phyloP scores from a whole-genome alignment of 2,113 vertebrate genomes.

The Tachycineta bicolor region DNA sequence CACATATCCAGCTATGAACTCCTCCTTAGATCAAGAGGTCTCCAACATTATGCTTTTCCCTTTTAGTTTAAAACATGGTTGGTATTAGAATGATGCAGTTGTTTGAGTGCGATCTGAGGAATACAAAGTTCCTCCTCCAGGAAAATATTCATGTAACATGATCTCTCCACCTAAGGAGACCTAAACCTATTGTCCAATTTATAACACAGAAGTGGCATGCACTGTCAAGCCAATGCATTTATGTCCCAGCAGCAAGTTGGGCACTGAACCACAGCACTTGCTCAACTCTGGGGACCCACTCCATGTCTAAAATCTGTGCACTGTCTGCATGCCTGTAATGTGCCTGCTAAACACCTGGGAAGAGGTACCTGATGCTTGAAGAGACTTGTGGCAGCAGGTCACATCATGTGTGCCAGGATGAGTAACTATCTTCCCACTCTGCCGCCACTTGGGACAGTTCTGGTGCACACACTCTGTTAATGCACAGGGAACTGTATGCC shows the following conservation, averaged over 20 bases:
- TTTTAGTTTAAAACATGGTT: neutral
- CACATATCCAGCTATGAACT: neutral
- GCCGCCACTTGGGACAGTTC: neutral
- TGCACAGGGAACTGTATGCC: neutral
- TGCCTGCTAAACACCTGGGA: neutral
- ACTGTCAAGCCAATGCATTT: rapidly evolving
- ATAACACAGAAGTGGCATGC: neutral
- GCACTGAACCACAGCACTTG: neutral
- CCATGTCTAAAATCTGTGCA: neutral
- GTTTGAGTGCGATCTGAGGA: neutral
- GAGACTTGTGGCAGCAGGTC: neutral
- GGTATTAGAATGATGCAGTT: neutral
- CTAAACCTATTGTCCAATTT: neutral
- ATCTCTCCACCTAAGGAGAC: neutral
- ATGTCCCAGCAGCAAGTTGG: neutral
- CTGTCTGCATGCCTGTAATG: neutral
- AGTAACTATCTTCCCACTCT: neutral
- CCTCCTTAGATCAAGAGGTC: neutral
- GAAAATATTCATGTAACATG: neutral
- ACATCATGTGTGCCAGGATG: neutral
- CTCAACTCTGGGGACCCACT: rapidly evolving
- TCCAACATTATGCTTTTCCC: neutral
- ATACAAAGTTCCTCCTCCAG: neutral
- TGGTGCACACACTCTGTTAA: neutral
- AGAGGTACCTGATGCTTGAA: neutral